A percentile compares a stretch with the other conserved stretches of the same genome.
Evolutionary conservation across 2,797 vertebrate genomes (phyloP).

Genomic region (Amblyopsis hoosieri): DNA sequence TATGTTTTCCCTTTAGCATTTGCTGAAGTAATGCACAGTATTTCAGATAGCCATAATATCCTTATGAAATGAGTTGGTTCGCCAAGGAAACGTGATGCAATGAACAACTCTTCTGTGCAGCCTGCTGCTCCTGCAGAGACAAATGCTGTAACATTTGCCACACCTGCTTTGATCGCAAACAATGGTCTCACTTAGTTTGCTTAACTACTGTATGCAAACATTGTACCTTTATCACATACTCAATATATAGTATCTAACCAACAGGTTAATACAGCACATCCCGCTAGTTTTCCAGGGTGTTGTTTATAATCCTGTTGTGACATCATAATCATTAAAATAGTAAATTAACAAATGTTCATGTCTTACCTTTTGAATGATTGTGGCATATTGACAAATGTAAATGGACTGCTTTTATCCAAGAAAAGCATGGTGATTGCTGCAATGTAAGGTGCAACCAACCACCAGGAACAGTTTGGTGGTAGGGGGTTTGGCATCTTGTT

Average conservation of each 20-base stretch:
- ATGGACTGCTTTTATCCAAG: no score
- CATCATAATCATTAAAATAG: no score
- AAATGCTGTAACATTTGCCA: constrained; percentile 23
- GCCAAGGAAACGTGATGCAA: constrained; percentile 52
- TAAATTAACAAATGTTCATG: no score
- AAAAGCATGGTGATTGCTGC: no score
- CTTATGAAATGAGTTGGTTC: constrained; percentile 25
- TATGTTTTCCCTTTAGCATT: constrained; percentile 29
- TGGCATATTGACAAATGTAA: no score
- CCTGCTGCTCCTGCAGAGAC: constrained; percentile 43
- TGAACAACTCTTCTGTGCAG: constrained; percentile 63
- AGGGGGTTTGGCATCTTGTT: no score
- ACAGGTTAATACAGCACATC: constrained; percentile 3
- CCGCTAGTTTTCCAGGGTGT: no score
- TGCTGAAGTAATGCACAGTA: constrained; percentile 13
- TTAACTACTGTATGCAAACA: constrained; percentile 70
- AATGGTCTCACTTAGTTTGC: constrained; percentile 50
- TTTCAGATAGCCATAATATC: constrained; percentile 32
- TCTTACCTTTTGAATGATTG: no score
- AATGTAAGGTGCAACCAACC: no score
- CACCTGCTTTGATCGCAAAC: constrained; percentile 69
- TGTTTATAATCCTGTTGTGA: no score
- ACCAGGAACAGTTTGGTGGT: no score
- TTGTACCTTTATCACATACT: constrained; percentile 59
- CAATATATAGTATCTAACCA: constrained; percentile 67